A percentile compares a stretch with the other conserved stretches of the same genome.
Conservation (phyloP, 2,797 vertebrate species). For the Pempheris klunzingeri region DNA sequence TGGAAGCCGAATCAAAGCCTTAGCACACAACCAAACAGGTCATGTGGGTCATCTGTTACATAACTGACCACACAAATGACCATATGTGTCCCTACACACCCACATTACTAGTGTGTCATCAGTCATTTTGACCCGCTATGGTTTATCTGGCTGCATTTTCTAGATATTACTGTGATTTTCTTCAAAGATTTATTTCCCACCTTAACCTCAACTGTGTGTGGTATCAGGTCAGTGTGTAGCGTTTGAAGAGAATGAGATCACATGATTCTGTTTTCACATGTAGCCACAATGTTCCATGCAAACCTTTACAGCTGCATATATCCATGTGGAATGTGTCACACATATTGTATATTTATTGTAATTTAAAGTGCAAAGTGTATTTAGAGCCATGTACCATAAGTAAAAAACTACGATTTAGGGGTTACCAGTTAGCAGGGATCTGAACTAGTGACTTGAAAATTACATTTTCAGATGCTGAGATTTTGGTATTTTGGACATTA, state of each 20-base stretch:
- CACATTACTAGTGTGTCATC: not conserved
- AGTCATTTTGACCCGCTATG: not conserved
- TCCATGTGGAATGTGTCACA: conserved; percentile 24
- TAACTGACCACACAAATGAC: conserved; percentile 22
- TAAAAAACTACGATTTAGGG: not conserved
- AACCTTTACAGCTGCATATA: conserved; percentile 6
- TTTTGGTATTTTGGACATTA: not conserved
- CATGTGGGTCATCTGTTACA: conserved; percentile 28
- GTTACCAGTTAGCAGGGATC: not conserved
- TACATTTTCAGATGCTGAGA: not conserved
- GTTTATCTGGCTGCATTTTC: not conserved
- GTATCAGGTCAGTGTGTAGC: conserved; percentile 12
- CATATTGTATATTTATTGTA: not conserved
- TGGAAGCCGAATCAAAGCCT: not conserved
- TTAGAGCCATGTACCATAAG: not conserved
- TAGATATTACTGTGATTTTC: rapidly evolving
- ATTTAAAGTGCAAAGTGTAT: not conserved
- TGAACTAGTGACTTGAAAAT: not conserved
- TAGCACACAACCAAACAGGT: conserved; percentile 32
- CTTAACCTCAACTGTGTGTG: not conserved
- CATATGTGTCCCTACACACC: not conserved
- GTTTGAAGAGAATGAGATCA: conserved; percentile 8
- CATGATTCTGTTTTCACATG: conserved; percentile 50
- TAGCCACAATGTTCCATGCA: conserved; percentile 30
- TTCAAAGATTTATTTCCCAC: not conserved